These are phyloP conservation scores for Tychaedon coryphoeus DNA, from an alignment of 2,113 vertebrate species.

Conservation along the genomic window DNA sequence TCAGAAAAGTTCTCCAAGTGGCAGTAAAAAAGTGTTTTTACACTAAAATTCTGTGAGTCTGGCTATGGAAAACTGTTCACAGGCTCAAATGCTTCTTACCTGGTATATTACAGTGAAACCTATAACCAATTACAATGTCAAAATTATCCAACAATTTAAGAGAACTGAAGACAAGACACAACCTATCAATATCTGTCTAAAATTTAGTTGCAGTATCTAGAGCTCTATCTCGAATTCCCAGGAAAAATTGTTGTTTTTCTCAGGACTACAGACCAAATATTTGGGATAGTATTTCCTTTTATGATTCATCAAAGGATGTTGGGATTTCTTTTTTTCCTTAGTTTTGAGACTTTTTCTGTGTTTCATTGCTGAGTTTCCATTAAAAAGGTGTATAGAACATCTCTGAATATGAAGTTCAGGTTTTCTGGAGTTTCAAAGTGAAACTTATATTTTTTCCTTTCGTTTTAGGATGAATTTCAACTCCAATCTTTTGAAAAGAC, in stretches of 20 bases:
- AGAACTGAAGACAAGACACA: background rate
- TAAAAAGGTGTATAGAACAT: background rate
- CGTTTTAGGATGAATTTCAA: background rate
- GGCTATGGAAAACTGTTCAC: background rate
- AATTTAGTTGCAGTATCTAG: background rate
- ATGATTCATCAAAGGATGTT: rapidly evolving
- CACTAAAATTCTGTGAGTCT: background rate
- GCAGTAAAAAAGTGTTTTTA: background rate
- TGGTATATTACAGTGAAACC: background rate
- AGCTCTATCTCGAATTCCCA: rapidly evolving
- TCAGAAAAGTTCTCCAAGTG: background rate
- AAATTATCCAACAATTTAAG: background rate
- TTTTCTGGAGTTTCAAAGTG: background rate
- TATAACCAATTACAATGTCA: background rate
- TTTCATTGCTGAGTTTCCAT: background rate
- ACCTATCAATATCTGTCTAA: background rate
- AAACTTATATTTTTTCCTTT: background rate
- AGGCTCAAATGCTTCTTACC: background rate
- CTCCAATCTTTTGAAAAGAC: background rate
- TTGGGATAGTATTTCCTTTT: background rate
- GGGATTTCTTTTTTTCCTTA: background rate
- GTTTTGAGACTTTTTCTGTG: background rate
- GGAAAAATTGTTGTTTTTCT: background rate
- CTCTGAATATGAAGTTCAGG: background rate
- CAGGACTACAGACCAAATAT: background rate